These are phyloP conservation scores for Nymphalis polychloros DNA, from an alignment of 2,888 invertebrate species.

Conservation along the genomic window DNA sequence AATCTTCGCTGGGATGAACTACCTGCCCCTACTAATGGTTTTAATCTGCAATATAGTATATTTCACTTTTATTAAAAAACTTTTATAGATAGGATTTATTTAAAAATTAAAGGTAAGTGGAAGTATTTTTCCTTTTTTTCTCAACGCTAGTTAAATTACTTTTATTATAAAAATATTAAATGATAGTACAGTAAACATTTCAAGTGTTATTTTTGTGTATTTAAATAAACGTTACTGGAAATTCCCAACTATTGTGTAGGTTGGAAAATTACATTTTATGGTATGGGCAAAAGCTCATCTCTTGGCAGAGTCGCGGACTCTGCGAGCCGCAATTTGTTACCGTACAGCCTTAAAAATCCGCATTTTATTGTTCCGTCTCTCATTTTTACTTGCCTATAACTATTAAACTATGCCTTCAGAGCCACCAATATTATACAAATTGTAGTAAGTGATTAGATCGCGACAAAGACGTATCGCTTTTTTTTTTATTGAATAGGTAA, in stretches of 20 bases:
- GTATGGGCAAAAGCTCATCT: constrained; percentile 65
- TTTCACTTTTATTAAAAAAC: not conserved
- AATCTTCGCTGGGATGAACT: constrained; percentile 64
- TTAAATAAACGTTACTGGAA: not conserved
- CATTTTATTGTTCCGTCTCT: constrained; percentile 75
- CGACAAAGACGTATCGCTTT: too few species aligned
- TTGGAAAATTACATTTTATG: constrained; percentile 37
- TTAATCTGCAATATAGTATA: not conserved
- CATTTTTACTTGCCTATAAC: constrained; percentile 54
- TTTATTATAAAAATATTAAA: not conserved
- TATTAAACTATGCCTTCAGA: constrained; percentile 54
- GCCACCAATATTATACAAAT: too few species aligned
- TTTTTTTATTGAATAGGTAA: too few species aligned
- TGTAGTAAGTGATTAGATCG: too few species aligned
- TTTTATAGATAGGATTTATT: too few species aligned
- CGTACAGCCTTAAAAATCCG: constrained; percentile 76
- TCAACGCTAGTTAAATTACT: not conserved
- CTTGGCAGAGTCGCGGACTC: constrained; percentile 60
- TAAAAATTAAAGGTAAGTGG: too few species aligned
- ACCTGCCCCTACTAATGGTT: constrained; percentile 33
- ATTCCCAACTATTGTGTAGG: not conserved
- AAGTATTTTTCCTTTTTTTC: too few species aligned
- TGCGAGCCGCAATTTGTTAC: constrained; percentile 74
- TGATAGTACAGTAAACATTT: not conserved
- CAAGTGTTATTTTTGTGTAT: not conserved